A percentile compares a stretch with the other conserved stretches of the same genome.
These are phyloP conservation scores for Pocota personata DNA, from an alignment of 2,888 invertebrate genomes.

Conservation along the genomic window DNA sequence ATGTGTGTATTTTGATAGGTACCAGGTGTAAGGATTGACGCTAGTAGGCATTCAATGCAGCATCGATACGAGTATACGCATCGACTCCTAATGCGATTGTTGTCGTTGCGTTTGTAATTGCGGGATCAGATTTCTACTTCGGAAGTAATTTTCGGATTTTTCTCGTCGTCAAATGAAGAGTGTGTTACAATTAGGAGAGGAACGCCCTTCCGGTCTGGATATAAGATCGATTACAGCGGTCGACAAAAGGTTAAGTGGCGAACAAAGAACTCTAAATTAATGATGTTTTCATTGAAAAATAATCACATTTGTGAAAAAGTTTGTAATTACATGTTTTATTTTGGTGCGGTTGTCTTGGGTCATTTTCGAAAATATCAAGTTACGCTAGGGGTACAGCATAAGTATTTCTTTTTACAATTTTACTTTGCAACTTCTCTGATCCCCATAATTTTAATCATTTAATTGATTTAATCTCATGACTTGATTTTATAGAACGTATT, in stretches of 20 bases:
- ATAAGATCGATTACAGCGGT: slow-evolving; percentile 62
- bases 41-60: slow-evolving; percentile 38
- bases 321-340: slow-evolving; percentile 9
- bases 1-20: slow-evolving; percentile 42
- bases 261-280: slow-evolving; percentile 28
- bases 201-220: slow-evolving; percentile 66
- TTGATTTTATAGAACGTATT: too few species aligned
- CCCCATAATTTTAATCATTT: too few species aligned
- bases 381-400: slow-evolving; percentile 7
- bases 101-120: slow-evolving; percentile 42
- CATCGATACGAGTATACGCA: slow-evolving; percentile 39
- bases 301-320: neutral
- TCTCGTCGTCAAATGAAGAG: neutral
- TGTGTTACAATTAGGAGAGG: slow-evolving; percentile 64
- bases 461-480: too few species aligned
- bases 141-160: slow-evolving; percentile 61
- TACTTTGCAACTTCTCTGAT: too few species aligned
- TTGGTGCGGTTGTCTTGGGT: slow-evolving; percentile 2
- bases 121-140: slow-evolving; percentile 59
- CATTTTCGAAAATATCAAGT: slow-evolving; percentile 34
- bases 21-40: slow-evolving; percentile 53
- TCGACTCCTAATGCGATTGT: slow-evolving; percentile 54
- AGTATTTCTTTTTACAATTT: too few species aligned
- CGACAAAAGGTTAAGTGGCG: slow-evolving; percentile 32
- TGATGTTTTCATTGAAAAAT: slow-evolving; percentile 4